phyloP scores from a whole-genome alignment of 2,888 invertebrate genomes.

The Nymphalis urticae region DNA sequence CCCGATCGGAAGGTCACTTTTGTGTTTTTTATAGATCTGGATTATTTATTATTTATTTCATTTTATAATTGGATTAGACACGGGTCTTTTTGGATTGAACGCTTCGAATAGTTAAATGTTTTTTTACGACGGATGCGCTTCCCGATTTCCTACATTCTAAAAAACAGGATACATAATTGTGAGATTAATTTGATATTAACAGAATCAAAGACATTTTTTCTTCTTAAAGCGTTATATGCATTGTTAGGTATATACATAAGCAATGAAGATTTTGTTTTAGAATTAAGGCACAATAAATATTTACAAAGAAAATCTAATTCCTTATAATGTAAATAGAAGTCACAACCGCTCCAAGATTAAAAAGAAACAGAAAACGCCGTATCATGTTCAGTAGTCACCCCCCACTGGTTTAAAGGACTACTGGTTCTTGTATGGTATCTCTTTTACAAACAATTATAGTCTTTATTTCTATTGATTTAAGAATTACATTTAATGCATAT shows the following conservation, averaged over 20 bases:
- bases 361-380: slow-evolving; percentile 23
- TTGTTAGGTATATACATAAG: too few species aligned
- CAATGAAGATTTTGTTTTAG: too few species aligned
- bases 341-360: not conserved
- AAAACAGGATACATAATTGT: slow-evolving; percentile 15
- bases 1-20: slow-evolving; percentile 73
- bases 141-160: slow-evolving; percentile 33
- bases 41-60: slow-evolving; percentile 59
- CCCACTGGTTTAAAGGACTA: slow-evolving; percentile 44
- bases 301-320: not conserved
- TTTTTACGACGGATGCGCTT: slow-evolving; percentile 64
- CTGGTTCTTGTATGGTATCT: slow-evolving; percentile 2
- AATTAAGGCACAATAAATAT: not conserved
- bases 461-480: slow-evolving; percentile 20
- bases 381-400: slow-evolving; percentile 39
- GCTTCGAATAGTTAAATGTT: slow-evolving; percentile 60
- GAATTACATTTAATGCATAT: slow-evolving; percentile 6
- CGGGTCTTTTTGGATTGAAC: slow-evolving; percentile 65
- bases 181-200: not conserved
- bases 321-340: not conserved
- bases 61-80: slow-evolving; percentile 63
- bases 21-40: slow-evolving; percentile 65
- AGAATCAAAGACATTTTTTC: not conserved
- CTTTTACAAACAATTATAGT: slow-evolving; percentile 26
- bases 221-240: too few species aligned